These are phyloP conservation scores for Rallus crepitans DNA, from an alignment of 2,797 vertebrate species.

Conservation along the genomic window DNA sequence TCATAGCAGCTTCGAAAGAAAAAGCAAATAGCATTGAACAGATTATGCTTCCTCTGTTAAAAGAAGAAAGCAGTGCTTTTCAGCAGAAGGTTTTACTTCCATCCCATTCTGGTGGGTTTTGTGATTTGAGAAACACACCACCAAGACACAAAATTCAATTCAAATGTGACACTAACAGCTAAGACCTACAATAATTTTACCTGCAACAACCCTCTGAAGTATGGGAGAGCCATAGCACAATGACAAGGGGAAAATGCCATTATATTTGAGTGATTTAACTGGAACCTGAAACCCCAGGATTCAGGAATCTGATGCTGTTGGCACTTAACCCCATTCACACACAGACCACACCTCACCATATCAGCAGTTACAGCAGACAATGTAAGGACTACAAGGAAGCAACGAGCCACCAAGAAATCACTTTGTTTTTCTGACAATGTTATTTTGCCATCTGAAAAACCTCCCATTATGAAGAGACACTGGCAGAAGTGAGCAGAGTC, in stretches of 20 bases:
- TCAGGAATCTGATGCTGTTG: neutral
- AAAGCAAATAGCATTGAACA: conserved; percentile 49
- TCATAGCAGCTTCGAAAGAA: conserved; percentile 44
- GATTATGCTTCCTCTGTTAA: conserved; percentile 31
- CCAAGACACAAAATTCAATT: conserved; percentile 19
- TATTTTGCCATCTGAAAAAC: conserved; percentile 33
- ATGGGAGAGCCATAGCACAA: neutral
- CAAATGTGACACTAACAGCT: conserved; percentile 14
- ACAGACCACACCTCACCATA: neutral
- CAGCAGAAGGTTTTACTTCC: conserved; percentile 23
- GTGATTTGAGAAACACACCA: conserved; percentile 19
- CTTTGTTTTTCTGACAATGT: conserved; percentile 53
- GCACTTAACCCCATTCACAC: neutral
- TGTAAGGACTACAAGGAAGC: neutral
- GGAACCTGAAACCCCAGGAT: neutral
- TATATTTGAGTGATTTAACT: neutral
- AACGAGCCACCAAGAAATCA: conserved; percentile 9
- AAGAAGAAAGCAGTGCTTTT: conserved; percentile 4
- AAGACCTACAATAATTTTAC: conserved; percentile 24
- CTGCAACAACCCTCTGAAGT: neutral
- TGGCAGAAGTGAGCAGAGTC: neutral
- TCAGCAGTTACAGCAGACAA: neutral
- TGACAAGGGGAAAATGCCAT: neutral
- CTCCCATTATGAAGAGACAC: neutral
- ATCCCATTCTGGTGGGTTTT: neutral